A percentile compares a stretch with the other conserved stretches of the same genome.
These are phyloP conservation scores for Meiosimyza platycephala DNA, from an alignment of 2,888 invertebrate genomes.

Conservation along the genomic window DNA sequence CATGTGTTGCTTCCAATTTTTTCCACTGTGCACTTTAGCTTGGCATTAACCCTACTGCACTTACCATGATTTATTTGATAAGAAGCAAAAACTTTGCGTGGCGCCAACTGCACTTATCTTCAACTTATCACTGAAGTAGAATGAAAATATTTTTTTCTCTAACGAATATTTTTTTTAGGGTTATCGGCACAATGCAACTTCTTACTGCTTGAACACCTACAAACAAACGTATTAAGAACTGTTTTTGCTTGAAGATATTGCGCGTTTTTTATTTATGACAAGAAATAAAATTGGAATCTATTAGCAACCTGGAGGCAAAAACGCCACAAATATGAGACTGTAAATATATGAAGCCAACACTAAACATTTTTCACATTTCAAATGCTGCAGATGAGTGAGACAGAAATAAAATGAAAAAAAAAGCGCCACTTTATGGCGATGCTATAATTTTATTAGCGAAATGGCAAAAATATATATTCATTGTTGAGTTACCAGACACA, in stretches of 20 bases:
- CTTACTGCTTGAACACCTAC: constrained; percentile 29
- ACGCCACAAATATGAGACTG: background rate
- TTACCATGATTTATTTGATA: constrained; percentile 35
- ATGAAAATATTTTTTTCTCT: background rate
- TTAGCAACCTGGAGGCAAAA: constrained; percentile 6
- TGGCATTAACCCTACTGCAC: background rate
- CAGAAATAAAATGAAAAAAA: background rate
- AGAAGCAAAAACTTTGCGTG: constrained; percentile 8
- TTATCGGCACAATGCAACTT: constrained; percentile 7
- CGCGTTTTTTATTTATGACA: constrained; percentile 27
- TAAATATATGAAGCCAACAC: background rate
- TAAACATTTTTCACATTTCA: constrained; percentile 12
- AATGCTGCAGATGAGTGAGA: background rate
- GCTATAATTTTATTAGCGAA: constrained; percentile 51
- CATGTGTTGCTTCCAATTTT: too few relatives aligned
- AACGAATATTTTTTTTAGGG: background rate
- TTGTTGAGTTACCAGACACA: constrained; percentile 22
- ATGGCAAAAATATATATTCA: constrained; percentile 46
- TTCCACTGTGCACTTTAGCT: too few relatives aligned
- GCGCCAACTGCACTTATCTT: constrained; percentile 30
- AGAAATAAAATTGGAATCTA: constrained; percentile 32
- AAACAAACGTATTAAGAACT: background rate
- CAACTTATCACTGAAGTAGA: constrained; percentile 32
- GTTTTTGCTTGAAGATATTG: background rate
- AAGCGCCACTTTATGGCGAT: constrained; percentile 28